Evolutionary conservation across 2,113 vertebrate species (phyloP), one percentile per base, ranked within the genome.

Genomic region (Leptocoma aspasia): DNA sequence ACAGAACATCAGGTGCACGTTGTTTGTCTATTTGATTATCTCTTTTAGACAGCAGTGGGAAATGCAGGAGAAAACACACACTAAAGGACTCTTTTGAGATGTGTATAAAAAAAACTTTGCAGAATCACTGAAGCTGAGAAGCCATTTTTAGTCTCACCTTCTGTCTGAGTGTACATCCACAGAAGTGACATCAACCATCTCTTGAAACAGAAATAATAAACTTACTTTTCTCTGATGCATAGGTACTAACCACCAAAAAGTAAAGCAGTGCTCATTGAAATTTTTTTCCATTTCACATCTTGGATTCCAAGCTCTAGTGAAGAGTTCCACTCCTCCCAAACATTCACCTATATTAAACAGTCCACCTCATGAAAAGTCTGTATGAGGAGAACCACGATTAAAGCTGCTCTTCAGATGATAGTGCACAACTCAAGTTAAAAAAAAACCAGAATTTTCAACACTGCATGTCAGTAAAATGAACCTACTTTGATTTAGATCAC

Each of bases 261-360:
- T 12, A 19, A 52, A 69, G 50, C n/a, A 72, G 17, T 5, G 2
- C 0, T 3, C 39, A 30, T 0, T 2, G 2, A 6, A 11, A 24
- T 11, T 45, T 19, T 47, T 50, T 50, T 5, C 30, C 15, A 54
- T 52, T 69, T 81, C 53, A 23, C 21, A 33, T 4, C 28, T 1
- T 42, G 9, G 20, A 9, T 53, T 52, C 49, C 35, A 79, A 73
- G 15, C 35, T 56, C 30, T 50, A 79, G 15, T 30, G 26, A 28
- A 49, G 42, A 89, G 50, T 8, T 33, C 18, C 35, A 45, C 50
- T 70, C 18, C 33, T 91, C 60, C 59, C 33, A 45, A 63, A 65
- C 4, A 28, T 7, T 24, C 35, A 13, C 2, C 21, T 45, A 2
- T 31, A 59, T 18, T 45, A 39, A 63, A 35, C 26, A 59, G 65